Conservation (phyloP, 2,888 invertebrate species). For the Hirudinaria manillensis region DNA sequence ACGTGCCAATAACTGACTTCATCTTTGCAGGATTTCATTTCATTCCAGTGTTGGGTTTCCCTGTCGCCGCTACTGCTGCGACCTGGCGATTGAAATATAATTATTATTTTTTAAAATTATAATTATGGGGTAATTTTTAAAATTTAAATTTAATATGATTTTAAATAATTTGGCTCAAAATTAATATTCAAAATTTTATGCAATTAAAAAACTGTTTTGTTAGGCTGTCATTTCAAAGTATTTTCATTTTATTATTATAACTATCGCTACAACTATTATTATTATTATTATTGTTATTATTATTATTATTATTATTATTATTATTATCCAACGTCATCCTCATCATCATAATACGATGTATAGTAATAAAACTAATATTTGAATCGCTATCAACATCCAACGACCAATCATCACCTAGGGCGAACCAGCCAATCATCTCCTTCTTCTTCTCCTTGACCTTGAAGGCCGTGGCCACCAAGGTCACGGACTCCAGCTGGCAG, state of each 20-base stretch:
- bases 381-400: neutral
- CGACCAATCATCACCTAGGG: neutral
- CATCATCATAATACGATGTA: neutral
- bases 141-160: no score
- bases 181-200: no score
- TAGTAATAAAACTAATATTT: neutral
- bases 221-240: no score
- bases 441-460: constrained; percentile 11
- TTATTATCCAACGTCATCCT: no score
- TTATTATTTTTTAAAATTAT: no score
- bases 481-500: constrained; percentile 10
- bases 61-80: neutral
- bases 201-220: no score
- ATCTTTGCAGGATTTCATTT: neutral
- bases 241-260: no score
- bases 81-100: neutral
- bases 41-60: neutral
- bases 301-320: neutral
- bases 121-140: no score
- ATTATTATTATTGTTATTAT: neutral
- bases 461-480: constrained; percentile 3
- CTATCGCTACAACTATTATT: neutral
- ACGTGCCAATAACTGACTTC: neutral
- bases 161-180: no score
- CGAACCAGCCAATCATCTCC: constrained; percentile 4